A percentile compares a stretch with the other conserved stretches of the same genome.
phyloP scores from a whole-genome alignment of 1,140 invertebrate genomes.

The Leptinotarsa undecemlineata region DNA sequence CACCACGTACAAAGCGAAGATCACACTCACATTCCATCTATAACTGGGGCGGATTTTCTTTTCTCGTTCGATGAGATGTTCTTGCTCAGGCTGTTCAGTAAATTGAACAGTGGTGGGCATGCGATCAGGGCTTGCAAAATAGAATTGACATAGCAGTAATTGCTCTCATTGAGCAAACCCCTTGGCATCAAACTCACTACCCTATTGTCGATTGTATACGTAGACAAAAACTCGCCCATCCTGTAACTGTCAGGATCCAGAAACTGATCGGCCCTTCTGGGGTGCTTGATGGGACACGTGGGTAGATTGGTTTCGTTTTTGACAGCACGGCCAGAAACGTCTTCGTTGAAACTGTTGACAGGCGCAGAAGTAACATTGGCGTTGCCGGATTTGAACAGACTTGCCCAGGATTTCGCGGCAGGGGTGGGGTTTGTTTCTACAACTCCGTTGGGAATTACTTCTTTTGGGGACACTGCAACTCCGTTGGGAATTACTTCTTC shows the following conservation, averaged over 20 bases:
- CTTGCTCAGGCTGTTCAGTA: conserved; percentile 74
- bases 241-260: conserved; percentile 66
- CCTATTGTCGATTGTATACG: conserved; percentile 74
- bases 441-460: conserved; percentile 20
- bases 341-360: conserved; percentile 19
- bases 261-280: conserved; percentile 48
- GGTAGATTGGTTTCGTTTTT: conserved; percentile 37
- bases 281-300: conserved; percentile 47
- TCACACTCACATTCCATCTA: conserved; percentile 83
- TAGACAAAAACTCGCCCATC: conserved; percentile 73
- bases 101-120: conserved; percentile 92
- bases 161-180: conserved; percentile 87
- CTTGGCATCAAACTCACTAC: conserved; percentile 77
- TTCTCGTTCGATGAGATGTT: conserved; percentile 58
- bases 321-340: conserved; percentile 29
- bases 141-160: conserved; percentile 96
- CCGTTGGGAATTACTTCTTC: conserved; percentile 20
- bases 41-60: conserved; percentile 77
- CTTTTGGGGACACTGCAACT: conserved; percentile 7
- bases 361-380: conserved; percentile 12
- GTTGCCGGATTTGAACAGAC: conserved; percentile 46
- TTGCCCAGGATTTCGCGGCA: conserved; percentile 50
- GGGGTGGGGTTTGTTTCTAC: conserved; percentile 12
- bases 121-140: conserved; percentile 87
- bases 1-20: neutral